Evolutionary conservation across 2,888 invertebrate species (phyloP), one percentile per base, ranked within the genome.

Genomic region (Campopleginae sp.): DNA sequence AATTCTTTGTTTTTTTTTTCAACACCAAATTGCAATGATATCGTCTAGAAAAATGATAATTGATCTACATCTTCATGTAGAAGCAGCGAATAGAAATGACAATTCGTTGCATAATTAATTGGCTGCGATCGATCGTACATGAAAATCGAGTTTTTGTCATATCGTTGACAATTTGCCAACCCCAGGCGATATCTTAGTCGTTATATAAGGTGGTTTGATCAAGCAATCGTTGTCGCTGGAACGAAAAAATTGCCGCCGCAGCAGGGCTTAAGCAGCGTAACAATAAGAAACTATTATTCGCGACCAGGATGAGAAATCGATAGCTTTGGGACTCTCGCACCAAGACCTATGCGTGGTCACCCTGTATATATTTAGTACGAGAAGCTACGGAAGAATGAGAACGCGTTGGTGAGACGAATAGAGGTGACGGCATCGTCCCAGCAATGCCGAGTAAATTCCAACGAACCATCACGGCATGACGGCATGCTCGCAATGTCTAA

Each of bases 401-500:
- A 51, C 63, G 71, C 63, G 71, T 33, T 58, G 48, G 71, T 61
- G 81, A 70, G 82, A 75, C 70, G 51, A 66, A 78, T 85, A 46
- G 70, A 75, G 82, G 75, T 79, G 82, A 79, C 71, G 79, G 54
- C 68, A 87, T 87, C 80, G 86, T 46, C n/a, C 70, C 65, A 86
- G 88, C 90, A 89, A 92, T 91, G 89, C 89, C 80, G 84, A 87
- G 90, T 88, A 88, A 90, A 93, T 93, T 92, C 92, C 93, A 87
- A 90, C 89, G 90, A 90, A 89, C 87, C 90, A 89, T 90, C 89
- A 87, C 88, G 91, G 91, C 91, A 91, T 88, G 90, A 90, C 89
- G 92, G 92, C 90, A 92, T 88, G 92, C 90, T 87, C 88, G 93
- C 93, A 91, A 93, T 93, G 93, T 93, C 92, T 92, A 93, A 93